Evolutionary conservation across 1,140 invertebrate genomes (phyloP).

Genomic region (Pentalonia nigronervosa): DNA sequence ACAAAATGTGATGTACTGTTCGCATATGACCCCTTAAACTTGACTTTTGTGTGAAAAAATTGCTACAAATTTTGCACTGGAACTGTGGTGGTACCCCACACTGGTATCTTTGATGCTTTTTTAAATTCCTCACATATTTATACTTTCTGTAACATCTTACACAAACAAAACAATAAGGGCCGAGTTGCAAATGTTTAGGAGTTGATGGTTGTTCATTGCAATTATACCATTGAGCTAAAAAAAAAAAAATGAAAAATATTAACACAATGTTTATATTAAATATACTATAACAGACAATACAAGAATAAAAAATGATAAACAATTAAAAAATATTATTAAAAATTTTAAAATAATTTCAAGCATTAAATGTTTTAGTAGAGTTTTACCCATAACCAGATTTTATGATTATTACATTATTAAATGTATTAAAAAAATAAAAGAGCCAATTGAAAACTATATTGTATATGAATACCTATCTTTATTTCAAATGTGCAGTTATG

Average conservation of each 20-base stretch:
- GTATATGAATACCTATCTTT: background rate
- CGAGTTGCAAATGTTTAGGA: constrained; percentile 41
- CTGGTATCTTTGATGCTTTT: constrained; percentile 69
- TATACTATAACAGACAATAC: background rate
- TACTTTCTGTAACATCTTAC: constrained; percentile 58
- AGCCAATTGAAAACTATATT: background rate
- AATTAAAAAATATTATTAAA: background rate
- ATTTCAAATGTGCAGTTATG: background rate
- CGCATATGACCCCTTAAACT: constrained; percentile 60
- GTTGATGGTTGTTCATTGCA: background rate
- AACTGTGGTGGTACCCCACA: constrained; percentile 67
- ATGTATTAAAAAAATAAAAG: background rate
- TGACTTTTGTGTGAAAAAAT: constrained; percentile 59
- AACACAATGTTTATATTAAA: constrained; percentile 19
- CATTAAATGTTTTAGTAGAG: background rate
- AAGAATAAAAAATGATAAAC: background rate
- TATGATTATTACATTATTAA: background rate
- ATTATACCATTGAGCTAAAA: constrained; percentile 46
- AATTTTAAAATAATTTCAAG: constrained; percentile 9
- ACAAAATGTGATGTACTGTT: constrained; percentile 57
- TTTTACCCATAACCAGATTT: background rate
- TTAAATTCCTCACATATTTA: constrained; percentile 61
- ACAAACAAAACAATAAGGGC: constrained; percentile 54
- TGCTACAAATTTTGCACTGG: constrained; percentile 60
- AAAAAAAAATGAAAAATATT: constrained; percentile 14